Evolutionary conservation across 2,888 invertebrate species (phyloP).

Genomic region (Caenorhabditis parvicauda): DNA sequence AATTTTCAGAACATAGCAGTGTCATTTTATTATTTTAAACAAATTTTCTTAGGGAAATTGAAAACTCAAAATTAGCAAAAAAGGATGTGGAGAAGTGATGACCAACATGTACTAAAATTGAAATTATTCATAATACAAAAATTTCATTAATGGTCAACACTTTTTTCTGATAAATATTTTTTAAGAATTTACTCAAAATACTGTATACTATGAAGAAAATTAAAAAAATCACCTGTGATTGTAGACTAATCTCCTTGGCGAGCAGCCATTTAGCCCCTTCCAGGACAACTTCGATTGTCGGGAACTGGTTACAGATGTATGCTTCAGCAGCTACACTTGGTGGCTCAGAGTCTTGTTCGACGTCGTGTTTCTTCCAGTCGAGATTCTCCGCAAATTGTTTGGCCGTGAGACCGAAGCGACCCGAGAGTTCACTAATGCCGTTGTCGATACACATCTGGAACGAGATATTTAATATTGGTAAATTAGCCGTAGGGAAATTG

Average conservation of each 20-base stretch:
- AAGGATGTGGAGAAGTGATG: neutral
- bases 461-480: neutral
- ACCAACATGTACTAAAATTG: neutral
- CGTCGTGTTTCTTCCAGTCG: constrained; percentile 56
- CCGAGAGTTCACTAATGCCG: constrained; percentile 63
- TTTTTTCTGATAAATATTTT: neutral
- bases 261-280: constrained; percentile 91
- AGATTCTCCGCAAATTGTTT: constrained; percentile 94
- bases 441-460: constrained; percentile 47
- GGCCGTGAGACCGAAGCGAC: constrained; percentile 86
- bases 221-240: constrained; percentile 74
- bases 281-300: constrained; percentile 78
- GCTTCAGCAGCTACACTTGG: constrained; percentile 31
- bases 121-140: too few relatives aligned
- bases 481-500: too few relatives aligned
- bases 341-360: constrained; percentile 26
- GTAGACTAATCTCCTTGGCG: constrained; percentile 85
- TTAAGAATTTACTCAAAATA: neutral
- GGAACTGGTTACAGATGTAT: constrained; percentile 65
- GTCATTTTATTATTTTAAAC: too few relatives aligned
- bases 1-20: neutral
- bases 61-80: neutral
- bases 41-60: too few relatives aligned
- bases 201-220: neutral
- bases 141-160: neutral